Conservation (phyloP, 2,797 vertebrate species). For the Balearica regulorum region DNA sequence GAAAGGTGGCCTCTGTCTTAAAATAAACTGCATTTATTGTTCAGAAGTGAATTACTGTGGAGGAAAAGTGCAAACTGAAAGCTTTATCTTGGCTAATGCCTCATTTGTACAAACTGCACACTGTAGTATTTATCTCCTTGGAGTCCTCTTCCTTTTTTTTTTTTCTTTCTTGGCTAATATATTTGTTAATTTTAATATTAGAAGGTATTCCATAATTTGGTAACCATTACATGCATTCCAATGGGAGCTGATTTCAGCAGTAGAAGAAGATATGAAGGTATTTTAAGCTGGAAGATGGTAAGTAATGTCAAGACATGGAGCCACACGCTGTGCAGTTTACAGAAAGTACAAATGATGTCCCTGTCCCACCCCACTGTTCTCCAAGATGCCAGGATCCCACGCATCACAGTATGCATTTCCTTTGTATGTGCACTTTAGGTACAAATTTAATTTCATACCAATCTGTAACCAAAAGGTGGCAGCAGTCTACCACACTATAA, state of each 20-base stretch:
- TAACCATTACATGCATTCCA: neutral
- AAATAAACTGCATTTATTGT: neutral
- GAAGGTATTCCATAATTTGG: neutral
- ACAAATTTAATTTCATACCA: neutral
- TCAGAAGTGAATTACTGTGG: neutral
- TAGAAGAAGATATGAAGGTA: neutral
- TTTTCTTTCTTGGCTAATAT: neutral
- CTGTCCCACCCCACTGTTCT: neutral
- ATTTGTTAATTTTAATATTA: neutral
- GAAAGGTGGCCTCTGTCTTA: neutral
- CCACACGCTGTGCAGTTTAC: neutral
- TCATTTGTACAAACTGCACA: neutral
- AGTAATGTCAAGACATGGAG: neutral
- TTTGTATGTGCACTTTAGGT: fast-evolving
- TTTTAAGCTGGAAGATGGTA: neutral
- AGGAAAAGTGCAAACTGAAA: neutral
- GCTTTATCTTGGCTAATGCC: neutral
- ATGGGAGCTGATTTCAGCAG: neutral
- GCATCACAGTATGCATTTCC: fast-evolving
- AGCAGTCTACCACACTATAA: neutral
- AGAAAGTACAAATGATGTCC: neutral
- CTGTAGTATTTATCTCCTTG: neutral
- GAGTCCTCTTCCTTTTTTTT: fast-evolving
- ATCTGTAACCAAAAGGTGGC: constrained; percentile 43
- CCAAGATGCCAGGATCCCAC: neutral